phyloP scores from a whole-genome alignment of 2,113 vertebrate genomes.

The Aleadryas rufinucha region DNA sequence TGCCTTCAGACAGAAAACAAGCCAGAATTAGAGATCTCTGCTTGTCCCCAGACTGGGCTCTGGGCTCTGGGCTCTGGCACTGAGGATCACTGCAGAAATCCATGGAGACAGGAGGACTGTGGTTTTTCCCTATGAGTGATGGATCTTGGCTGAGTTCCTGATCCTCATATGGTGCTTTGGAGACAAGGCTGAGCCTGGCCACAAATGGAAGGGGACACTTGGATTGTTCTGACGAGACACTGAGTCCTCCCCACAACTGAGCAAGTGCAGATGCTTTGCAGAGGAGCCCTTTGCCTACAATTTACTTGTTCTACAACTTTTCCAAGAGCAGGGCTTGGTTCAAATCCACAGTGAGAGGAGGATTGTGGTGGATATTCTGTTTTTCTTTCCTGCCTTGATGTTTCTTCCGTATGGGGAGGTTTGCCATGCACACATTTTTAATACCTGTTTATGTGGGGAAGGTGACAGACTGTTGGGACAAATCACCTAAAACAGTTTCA shows the following conservation, averaged over 20 bases:
- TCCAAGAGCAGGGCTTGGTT: background rate
- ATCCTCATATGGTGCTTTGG: background rate
- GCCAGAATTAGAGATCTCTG: background rate
- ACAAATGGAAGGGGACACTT: conserved; percentile 29
- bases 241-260: background rate
- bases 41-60: background rate
- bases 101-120: background rate
- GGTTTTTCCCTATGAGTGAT: background rate
- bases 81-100: background rate
- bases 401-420: background rate
- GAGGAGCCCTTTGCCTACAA: background rate
- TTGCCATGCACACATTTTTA: background rate
- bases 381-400: background rate
- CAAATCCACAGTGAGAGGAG: background rate
- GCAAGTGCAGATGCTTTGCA: background rate
- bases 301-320: background rate
- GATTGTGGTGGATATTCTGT: background rate
- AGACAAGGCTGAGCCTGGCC: background rate
- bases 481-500: background rate
- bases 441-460: background rate
- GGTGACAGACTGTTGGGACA: background rate
- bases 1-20: background rate
- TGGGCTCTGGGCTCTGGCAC: background rate
- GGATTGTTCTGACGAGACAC: background rate
- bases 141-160: background rate